phyloP scores from a whole-genome alignment of 2,113 vertebrate genomes.

The Nesospiza acunhae region DNA sequence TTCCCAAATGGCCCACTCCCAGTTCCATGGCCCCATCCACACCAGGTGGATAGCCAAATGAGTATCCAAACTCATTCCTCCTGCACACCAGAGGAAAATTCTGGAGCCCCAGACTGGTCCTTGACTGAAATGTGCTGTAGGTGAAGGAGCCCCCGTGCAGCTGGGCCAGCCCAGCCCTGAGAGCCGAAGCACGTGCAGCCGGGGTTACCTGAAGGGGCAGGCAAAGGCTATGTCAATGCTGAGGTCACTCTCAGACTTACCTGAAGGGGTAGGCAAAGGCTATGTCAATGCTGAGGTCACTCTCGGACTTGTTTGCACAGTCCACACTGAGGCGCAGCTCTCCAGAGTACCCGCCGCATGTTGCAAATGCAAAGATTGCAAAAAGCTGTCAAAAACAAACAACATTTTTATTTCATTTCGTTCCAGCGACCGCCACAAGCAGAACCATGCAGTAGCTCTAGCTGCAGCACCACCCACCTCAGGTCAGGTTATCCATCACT shows the following conservation, averaged over 20 bases:
- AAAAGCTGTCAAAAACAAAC: constrained; percentile 85
- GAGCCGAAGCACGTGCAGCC: accelerated
- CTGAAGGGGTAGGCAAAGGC: constrained; percentile 96
- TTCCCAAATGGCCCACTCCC: background rate
- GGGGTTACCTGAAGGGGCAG: constrained; percentile 84
- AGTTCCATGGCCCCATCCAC: background rate
- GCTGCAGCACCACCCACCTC: background rate
- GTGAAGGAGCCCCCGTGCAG: accelerated
- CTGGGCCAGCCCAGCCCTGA: background rate
- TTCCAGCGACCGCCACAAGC: background rate
- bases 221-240: too few relatives aligned
- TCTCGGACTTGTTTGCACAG: constrained; percentile 94
- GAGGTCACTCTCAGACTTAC: constrained; percentile 63
- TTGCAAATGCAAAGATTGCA: constrained; percentile 99
- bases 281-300: constrained; percentile 92
- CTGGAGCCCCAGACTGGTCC: background rate
- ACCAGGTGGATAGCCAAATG: background rate
- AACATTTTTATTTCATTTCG: background rate
- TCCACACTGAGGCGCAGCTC: constrained; percentile 94
- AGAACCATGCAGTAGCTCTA: background rate
- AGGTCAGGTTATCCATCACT: background rate
- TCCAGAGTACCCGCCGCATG: constrained; percentile 97
- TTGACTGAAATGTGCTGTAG: background rate
- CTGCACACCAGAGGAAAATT: background rate
- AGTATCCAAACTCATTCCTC: background rate